Evolutionary conservation across 1,140 invertebrate species (phyloP), one percentile per base, ranked within the genome.

Genomic region (Physella acuta): DNA sequence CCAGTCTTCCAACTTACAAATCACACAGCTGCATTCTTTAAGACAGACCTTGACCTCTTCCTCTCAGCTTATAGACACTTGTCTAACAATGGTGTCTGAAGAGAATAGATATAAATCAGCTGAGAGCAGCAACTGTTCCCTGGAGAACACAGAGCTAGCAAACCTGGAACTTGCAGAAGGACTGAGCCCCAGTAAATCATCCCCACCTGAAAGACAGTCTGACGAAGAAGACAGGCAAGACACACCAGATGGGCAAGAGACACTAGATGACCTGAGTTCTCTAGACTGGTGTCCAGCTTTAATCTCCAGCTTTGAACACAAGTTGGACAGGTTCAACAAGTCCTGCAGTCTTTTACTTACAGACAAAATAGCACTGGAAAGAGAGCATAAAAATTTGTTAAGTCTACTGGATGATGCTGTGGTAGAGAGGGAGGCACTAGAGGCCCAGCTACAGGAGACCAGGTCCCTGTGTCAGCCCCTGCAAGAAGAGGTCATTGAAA

Each of bases 281-380:
- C n/a, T n/a, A n/a, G n/a, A n/a, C n/a, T n/a, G n/a, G n/a, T n/a
- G n/a, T n/a, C n/a, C 26, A 55, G 28, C 4, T 65, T 1, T 2
- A 65, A 16, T 30, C 26, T 11, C 31, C 20, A 65, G 51, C 52
- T 63, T 63, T 44, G 26, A 63, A 31, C 37, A 16, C 8, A 63
- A 63, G 26, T 30, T 63, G 3, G 26, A 49, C 26, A n/a, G 30
- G 28, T 5, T 63, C 24, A 63, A 34, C 24, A 63, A 63, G 33
- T 30, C 37, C 30, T 49, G 44, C 44, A 51, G 39, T 5, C 24
- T 17, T 55, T 33, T 66, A 24, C 3, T 55, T 1, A 36, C 73
- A 44, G 76, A 78, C n/a, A 71, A 72, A 37, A 33, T 71, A 28
- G 51, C 75, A 26, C 49, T 72, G 36, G 76, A 76, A 56, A 73